phyloP scores from a whole-genome alignment of 2,113 vertebrate species.

The Oreochromis aureus region DNA sequence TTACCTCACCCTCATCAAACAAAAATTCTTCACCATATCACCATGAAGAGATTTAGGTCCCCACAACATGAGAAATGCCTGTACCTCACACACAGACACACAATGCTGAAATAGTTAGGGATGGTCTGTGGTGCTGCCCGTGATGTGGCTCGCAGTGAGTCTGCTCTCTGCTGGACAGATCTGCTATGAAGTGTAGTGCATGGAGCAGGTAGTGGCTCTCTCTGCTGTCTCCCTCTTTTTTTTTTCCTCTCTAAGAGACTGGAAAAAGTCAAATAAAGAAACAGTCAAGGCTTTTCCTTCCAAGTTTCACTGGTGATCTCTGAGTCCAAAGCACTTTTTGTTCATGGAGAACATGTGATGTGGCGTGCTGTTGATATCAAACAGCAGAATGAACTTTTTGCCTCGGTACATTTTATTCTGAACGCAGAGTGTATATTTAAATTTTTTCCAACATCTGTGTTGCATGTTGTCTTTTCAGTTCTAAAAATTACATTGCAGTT shows the following conservation, averaged over 20 bases:
- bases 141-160: slow-evolving; percentile 24
- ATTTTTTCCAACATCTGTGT: slow-evolving; percentile 9
- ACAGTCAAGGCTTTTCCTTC: not conserved
- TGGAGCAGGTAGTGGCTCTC: not conserved
- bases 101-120: slow-evolving; percentile 35
- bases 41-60: not conserved
- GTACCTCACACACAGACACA: not conserved
- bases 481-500: not conserved
- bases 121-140: not conserved
- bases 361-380: not conserved
- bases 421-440: not conserved
- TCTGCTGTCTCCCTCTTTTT: not conserved
- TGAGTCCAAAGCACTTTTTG: not conserved
- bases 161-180: slow-evolving; percentile 57
- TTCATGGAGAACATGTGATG: not conserved
- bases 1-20: not conserved
- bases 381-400: not conserved
- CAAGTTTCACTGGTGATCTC: not conserved
- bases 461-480: not conserved
- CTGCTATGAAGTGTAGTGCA: slow-evolving; percentile 5
- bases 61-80: not conserved
- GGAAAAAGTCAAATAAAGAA: not conserved
- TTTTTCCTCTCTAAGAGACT: not conserved
- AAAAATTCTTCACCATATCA: not conserved
- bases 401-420: not conserved